Conservation (phyloP, 2,888 invertebrate species). For the Dryobota labecula region DNA sequence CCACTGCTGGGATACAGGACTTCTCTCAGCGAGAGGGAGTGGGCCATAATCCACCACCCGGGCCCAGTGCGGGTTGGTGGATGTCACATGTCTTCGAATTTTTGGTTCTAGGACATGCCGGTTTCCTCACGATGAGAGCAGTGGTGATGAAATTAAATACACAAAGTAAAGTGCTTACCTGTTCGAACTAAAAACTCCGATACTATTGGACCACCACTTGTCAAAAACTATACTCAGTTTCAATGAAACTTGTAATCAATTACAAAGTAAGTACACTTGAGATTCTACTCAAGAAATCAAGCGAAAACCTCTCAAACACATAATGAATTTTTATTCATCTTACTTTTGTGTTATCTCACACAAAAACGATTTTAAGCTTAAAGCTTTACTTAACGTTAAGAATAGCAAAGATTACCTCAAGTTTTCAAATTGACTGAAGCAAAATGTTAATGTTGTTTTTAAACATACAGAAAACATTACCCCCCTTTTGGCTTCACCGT, state of each 20-base stretch:
- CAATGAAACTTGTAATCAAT: constrained; percentile 6
- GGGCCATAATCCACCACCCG: too few species aligned
- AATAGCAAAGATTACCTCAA: constrained; percentile 32
- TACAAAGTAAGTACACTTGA: not conserved
- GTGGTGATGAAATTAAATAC: too few species aligned
- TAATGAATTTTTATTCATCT: constrained; percentile 14
- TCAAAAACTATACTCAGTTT: not conserved
- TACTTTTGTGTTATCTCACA: constrained; percentile 23
- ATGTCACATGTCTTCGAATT: too few species aligned
- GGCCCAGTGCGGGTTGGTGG: too few species aligned
- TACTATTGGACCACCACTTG: too few species aligned
- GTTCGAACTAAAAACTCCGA: too few species aligned
- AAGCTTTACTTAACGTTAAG: constrained; percentile 11
- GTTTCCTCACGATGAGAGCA: too few species aligned
- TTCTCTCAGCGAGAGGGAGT: too few species aligned
- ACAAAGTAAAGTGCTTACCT: too few species aligned
- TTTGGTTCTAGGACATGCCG: too few species aligned
- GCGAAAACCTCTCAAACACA: constrained; percentile 6
- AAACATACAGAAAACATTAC: not conserved
- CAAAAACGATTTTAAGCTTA: constrained; percentile 21
- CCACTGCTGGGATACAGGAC: too few species aligned
- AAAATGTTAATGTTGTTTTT: constrained; percentile 1
- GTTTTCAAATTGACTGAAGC: constrained; percentile 7
- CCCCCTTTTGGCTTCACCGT: not conserved
- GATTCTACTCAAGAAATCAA: not conserved